A percentile compares a stretch with the other conserved stretches of the same genome.
phyloP scores from a whole-genome alignment of 2,888 invertebrate species.

The Serrognathus titanus region DNA sequence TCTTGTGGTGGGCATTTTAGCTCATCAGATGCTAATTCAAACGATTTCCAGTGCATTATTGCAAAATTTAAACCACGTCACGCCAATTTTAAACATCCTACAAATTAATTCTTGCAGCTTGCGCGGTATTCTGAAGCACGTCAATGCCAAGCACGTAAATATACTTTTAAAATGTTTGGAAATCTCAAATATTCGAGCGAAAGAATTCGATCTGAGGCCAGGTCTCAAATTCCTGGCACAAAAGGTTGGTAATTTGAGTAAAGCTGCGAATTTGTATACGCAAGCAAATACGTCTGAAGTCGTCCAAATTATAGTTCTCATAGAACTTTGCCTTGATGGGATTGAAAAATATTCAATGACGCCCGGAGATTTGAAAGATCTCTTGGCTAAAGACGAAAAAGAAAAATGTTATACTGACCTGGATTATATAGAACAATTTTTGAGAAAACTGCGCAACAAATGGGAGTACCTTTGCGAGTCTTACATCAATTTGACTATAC shows the following conservation, averaged over 20 bases:
- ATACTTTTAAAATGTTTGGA: constrained; percentile 75
- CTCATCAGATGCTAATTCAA: constrained; percentile 90
- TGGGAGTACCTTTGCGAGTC: constrained; percentile 48
- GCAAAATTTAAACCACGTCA: constrained; percentile 55
- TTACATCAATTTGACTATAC: constrained; percentile 44
- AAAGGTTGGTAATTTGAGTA: constrained; percentile 82
- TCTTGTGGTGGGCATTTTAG: constrained; percentile 82
- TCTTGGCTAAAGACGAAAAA: constrained; percentile 51
- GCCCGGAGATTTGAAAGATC: constrained; percentile 60
- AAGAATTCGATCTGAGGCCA: constrained; percentile 85
- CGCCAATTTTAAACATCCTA: constrained; percentile 46
- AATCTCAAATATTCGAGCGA: constrained; percentile 75
- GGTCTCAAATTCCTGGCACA: constrained; percentile 92
- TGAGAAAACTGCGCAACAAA: constrained; percentile 42
- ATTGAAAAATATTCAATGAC: constrained; percentile 62
- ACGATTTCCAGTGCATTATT: constrained; percentile 84
- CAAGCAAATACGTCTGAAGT: constrained; percentile 92
- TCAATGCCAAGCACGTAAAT: constrained; percentile 63
- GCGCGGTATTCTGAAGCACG: constrained; percentile 43
- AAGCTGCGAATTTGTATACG: constrained; percentile 86
- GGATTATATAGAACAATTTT: constrained; percentile 45
- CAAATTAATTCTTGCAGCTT: constrained; percentile 47
- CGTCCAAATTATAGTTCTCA: constrained; percentile 79
- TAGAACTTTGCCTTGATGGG: constrained; percentile 78
- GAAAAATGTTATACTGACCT: constrained; percentile 38